Evolutionary conservation across 1,140 invertebrate species (phyloP), one percentile per base, ranked within the genome.

Genomic region (Bacillus rossius): DNA sequence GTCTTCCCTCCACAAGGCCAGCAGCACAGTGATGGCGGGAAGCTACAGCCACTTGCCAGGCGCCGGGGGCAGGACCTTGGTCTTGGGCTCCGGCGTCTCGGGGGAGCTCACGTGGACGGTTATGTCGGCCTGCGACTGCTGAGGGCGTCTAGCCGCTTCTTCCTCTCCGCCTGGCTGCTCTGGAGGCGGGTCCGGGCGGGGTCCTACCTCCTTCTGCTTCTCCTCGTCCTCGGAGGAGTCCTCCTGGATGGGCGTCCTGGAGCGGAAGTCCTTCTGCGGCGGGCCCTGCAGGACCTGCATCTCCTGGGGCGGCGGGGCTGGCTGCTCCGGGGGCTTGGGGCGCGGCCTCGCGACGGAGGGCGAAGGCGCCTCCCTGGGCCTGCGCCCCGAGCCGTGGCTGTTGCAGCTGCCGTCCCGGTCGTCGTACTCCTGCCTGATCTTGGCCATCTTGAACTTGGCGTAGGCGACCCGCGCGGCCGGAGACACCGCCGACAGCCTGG

Each of bases 381-480:
- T 53, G 74, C 74, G 0, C 71, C 57, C n/a, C 20, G 14, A 38
- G 23, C 45, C 22, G 20, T 8, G 45, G 55, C 38, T 53, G 55
- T 67, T 23, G 75, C 73, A 7, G 74, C 73, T 1, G 74, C 71
- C 0, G 72, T 69, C 0, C 52, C 57, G 22, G 8, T 56, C 14
- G 22, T 47, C 71, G 64, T 72, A 75, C 62, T 86, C 81, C 10
- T 77, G 73, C 53, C 81, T 80, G 37, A 85, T 77, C 62, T 84
- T 82, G 51, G 77, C 84, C 38, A 85, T 81, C 82, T 92, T 92
- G 67, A 92, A 92, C 71, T 91, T 92, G 25, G 88, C 89, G 64
- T 92, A 92, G 2, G 90, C 90, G 16, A 91, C 81, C 64, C 89
- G 77, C 1, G 89, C 88, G 0, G 83, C 83, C 3, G 86, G 84